Percentiles rank a stretch among this genome's conserved stretches.
Evolutionary conservation across 2,797 vertebrate genomes (phyloP).

Genomic region (Cyclopterus lumpus): DNA sequence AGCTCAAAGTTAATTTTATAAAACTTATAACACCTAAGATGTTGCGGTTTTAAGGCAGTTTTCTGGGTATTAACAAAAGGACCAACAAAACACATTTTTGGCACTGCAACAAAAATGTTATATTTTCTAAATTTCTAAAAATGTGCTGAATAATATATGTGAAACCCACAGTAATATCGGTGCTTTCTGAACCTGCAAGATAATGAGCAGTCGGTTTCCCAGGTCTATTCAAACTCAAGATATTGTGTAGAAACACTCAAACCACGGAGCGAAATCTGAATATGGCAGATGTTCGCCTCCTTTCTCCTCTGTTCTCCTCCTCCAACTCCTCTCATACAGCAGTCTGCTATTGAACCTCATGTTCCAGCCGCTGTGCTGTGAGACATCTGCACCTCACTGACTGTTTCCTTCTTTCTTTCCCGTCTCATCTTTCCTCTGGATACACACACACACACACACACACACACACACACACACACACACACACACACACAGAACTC

Average conservation of each 20-base stretch:
- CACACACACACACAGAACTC: conserved; percentile 48
- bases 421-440: conserved; percentile 71
- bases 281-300: conserved; percentile 74
- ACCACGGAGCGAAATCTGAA: conserved; percentile 71
- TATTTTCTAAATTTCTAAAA: neutral
- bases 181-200: conserved; percentile 32
- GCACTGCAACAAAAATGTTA: neutral
- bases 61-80: neutral
- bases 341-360: conserved; percentile 85
- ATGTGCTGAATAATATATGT: conserved; percentile 30
- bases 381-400: conserved; percentile 84
- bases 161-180: conserved; percentile 4
- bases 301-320: conserved; percentile 62
- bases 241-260: conserved; percentile 69
- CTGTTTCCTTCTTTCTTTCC: conserved; percentile 66
- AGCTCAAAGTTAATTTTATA: neutral
- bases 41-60: neutral
- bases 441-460: conserved; percentile 44
- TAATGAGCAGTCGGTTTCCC: conserved; percentile 51
- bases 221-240: conserved; percentile 60
- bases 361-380: conserved; percentile 63
- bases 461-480: conserved; percentile 46
- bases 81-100: neutral
- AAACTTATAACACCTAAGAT: neutral
- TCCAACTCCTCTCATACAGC: conserved; percentile 84